Evolutionary conservation across 1,140 invertebrate genomes (phyloP), one percentile per base, ranked within the genome.

Genomic region (Calliopsis andreniformis): DNA sequence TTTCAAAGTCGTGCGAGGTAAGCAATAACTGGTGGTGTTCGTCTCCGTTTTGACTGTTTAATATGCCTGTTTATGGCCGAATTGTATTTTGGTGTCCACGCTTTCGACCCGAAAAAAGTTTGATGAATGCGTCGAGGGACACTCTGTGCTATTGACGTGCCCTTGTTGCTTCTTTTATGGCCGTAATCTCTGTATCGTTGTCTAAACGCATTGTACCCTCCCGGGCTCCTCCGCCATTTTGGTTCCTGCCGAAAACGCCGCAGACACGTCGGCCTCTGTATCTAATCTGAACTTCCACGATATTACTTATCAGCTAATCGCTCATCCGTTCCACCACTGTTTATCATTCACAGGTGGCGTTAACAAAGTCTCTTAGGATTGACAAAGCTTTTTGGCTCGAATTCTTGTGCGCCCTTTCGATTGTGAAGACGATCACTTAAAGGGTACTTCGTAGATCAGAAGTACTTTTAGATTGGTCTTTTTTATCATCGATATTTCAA

Each of bases 171-270:
- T 3, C 2, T 5, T 47, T 14, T 14, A n/a, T 12, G 16, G 7
- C 42, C 2, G 59, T 30, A 16, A 28, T 5, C 18, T 6, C 18
- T 6, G 42, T 16, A 18, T 23, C 7, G 25, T n/a, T 18, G 32
- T 30, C 23, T 4, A 1, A 8, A 6, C 14, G 10, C 10, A 20
- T n/a, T 14, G 7, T 39, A 12, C 25, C 12, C 18, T 18, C n/a
- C 10, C 28, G 12, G 12, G 10, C 49, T 6, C 10, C 25, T 23
- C 47, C 70, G 62, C 70, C 70, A 73, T 73, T 66, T 73, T 73
- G 70, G 62, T 73, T 8, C 39, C 62, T 45, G 12, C 47, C 47
- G 70, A 66, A 56, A 66, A n/a, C 42, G 51, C 20, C 35, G n/a
- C 6, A 25, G 8, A 3, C 4, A 39, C 14, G 10, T 23, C 49